Conservation (phyloP, 2,113 vertebrate species). For the Mirounga angustirostris region DNA sequence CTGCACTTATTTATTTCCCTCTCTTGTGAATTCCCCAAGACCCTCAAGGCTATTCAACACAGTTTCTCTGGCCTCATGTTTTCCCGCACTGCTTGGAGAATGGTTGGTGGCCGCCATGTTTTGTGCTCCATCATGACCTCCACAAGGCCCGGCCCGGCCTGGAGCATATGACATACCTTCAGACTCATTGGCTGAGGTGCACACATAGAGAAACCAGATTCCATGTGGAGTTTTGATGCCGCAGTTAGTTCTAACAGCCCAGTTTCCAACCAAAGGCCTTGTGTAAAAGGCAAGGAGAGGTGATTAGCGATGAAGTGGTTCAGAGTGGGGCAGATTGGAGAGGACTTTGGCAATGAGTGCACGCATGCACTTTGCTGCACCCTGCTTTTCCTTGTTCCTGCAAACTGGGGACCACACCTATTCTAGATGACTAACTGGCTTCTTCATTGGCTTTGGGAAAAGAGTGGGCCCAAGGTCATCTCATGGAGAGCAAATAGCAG, state of each 20-base stretch:
- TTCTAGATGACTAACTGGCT: not conserved
- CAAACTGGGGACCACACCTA: not conserved
- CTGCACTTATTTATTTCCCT: not conserved
- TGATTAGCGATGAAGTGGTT: not conserved
- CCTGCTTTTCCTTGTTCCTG: not conserved
- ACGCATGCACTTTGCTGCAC: accelerated
- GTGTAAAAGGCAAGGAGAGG: not conserved
- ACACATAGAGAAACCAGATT: not conserved
- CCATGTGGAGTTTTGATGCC: not conserved
- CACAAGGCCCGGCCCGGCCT: not conserved
- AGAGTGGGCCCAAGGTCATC: not conserved
- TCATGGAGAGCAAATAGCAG: not conserved
- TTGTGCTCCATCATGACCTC: not conserved
- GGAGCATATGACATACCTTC: not conserved
- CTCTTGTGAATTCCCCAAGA: not conserved
- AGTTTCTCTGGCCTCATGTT: not conserved
- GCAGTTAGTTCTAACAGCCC: not conserved
- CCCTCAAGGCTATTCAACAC: not conserved
- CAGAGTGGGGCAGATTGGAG: not conserved
- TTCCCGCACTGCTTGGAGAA: not conserved
- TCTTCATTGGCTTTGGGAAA: not conserved
- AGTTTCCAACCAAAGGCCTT: not conserved
- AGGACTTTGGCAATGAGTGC: not conserved
- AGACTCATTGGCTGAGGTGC: not conserved
- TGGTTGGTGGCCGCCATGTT: not conserved